Conservation (phyloP, 2,113 vertebrate species). For the Alligator sinensis region DNA sequence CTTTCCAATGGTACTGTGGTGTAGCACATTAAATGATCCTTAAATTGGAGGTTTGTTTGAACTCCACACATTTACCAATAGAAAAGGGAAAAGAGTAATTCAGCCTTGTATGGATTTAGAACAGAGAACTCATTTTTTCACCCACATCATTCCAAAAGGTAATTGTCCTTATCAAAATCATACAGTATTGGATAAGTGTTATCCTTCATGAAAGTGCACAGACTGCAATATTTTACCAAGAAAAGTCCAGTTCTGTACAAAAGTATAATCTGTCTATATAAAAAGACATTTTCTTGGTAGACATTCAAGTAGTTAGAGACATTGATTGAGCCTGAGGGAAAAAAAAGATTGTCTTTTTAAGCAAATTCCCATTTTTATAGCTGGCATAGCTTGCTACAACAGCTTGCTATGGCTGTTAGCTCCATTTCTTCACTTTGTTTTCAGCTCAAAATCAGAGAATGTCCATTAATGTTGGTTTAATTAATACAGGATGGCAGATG, state of each 20-base stretch:
- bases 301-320: not conserved
- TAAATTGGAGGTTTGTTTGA: constrained; percentile 1
- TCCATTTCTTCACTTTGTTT: not conserved
- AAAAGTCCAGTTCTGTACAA: not conserved
- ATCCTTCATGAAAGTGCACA: not conserved
- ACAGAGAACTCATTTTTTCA: constrained; percentile 6
- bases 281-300: not conserved
- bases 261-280: not conserved
- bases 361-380: not conserved
- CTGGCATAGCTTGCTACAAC: not conserved
- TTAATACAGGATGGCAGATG: not conserved
- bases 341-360: not conserved
- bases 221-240: not conserved
- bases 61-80: not conserved
- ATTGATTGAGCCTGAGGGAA: not conserved
- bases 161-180: not conserved
- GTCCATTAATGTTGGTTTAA: not conserved
- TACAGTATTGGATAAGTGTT: not conserved
- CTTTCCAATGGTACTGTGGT: not conserved
- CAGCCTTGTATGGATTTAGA: not conserved
- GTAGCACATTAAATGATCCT: not conserved
- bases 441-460: not conserved
- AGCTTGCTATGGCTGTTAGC: not conserved
- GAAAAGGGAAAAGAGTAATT: not conserved
- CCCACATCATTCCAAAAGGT: constrained; percentile 13